Evolutionary conservation across 2,113 vertebrate species (phyloP).

Genomic region (Tyto alba): DNA sequence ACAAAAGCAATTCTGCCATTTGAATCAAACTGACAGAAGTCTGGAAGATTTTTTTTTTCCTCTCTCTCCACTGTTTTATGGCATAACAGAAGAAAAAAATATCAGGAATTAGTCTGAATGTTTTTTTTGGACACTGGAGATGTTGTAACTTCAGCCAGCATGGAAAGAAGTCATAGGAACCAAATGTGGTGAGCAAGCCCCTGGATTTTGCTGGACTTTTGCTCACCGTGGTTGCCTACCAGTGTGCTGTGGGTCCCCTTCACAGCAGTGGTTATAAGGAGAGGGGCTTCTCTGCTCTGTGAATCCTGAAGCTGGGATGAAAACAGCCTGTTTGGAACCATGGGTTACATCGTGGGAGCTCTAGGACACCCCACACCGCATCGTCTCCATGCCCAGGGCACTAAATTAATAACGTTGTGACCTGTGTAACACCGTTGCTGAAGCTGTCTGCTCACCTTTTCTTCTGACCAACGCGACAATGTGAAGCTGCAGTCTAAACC

Average conservation of each 20-base stretch:
- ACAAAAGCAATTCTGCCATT: neutral
- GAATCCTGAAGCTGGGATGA: neutral
- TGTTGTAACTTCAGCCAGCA: neutral
- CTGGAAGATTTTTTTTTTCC: neutral
- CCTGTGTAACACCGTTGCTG: neutral
- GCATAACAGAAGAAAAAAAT: neutral
- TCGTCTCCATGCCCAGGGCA: neutral
- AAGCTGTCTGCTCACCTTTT: neutral
- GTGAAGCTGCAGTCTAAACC: fast-evolving
- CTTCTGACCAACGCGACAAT: neutral
- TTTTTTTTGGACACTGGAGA: neutral
- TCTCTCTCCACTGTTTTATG: neutral
- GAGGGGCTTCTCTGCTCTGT: neutral
- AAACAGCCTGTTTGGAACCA: neutral
- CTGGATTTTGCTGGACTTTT: neutral
- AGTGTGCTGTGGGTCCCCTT: neutral
- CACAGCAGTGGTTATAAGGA: neutral
- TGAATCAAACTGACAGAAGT: neutral
- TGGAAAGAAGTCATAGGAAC: neutral
- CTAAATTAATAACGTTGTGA: neutral
- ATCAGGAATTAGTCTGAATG: neutral
- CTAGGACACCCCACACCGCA: neutral
- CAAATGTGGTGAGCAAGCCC: neutral
- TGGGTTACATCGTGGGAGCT: neutral
- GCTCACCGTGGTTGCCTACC: neutral